A percentile compares a stretch with the other conserved stretches of the same genome.
These are phyloP conservation scores for Nesidiocoris tenuis DNA, from an alignment of 2,888 invertebrate species.

Conservation along the genomic window DNA sequence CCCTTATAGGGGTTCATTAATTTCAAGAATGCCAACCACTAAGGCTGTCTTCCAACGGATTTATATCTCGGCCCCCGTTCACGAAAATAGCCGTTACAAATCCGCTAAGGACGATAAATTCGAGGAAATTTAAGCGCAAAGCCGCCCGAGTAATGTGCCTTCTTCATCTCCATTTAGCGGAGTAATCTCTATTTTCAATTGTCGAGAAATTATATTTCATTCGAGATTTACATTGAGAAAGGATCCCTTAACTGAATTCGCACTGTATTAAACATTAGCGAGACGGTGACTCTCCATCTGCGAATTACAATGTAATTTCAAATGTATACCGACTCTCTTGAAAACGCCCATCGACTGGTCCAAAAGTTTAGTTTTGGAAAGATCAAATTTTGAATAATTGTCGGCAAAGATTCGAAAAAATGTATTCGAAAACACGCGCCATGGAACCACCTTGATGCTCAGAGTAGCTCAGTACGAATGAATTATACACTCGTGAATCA, in stretches of 20 bases:
- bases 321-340: no score
- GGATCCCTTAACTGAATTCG: no score
- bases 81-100: slow-evolving; percentile 27
- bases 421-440: no score
- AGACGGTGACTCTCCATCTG: no score
- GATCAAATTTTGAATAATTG: no score
- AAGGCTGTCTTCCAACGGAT: background rate
- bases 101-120: slow-evolving; percentile 10
- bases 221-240: no score
- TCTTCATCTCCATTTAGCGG: background rate
- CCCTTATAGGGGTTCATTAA: slow-evolving; percentile 37
- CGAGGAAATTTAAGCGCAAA: slow-evolving; percentile 17
- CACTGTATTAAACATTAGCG: no score
- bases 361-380: no score
- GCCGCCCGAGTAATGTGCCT: background rate
- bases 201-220: background rate
- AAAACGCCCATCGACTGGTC: no score
- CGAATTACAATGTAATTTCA: no score
- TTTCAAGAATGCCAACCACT: slow-evolving; percentile 1
- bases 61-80: slow-evolving; percentile 12
- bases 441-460: no score
- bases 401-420: no score
- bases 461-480: background rate
- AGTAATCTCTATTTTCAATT: background rate
- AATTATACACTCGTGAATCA: background rate